These are phyloP conservation scores for Sebastes cheni DNA, from an alignment of 2,797 vertebrate species.

Conservation along the genomic window DNA sequence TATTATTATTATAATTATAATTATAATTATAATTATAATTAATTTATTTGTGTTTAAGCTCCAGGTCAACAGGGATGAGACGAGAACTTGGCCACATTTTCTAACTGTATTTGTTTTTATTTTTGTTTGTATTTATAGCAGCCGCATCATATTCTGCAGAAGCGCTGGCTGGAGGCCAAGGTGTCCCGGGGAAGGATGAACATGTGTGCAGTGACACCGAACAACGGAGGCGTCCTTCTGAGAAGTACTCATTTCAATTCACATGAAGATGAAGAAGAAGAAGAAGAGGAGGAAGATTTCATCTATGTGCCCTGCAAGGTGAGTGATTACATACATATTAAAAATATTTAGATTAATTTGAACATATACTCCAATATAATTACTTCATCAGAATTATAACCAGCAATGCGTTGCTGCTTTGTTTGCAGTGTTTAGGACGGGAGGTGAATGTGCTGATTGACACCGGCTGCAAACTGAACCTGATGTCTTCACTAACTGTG, in stretches of 20 bases:
- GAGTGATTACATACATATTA: conserved; percentile 16
- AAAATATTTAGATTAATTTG: neutral
- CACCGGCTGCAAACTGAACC: conserved; percentile 86
- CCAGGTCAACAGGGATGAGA: neutral
- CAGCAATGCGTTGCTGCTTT: neutral
- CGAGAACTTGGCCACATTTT: neutral
- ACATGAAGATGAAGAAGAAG: conserved; percentile 23
- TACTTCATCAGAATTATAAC: neutral
- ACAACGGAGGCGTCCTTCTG: conserved; percentile 53
- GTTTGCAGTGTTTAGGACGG: conserved; percentile 84
- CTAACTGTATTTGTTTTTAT: neutral
- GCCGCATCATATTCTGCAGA: conserved; percentile 90
- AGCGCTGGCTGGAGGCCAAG: conserved; percentile 88
- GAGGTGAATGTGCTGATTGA: conserved; percentile 86
- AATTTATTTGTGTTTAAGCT: neutral
- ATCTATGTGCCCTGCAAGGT: conserved; percentile 88
- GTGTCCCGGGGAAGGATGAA: conserved; percentile 80
- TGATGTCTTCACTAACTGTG: conserved; percentile 85
- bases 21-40: too few relatives aligned
- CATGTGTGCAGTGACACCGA: conserved; percentile 73
- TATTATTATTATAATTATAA: too few relatives aligned
- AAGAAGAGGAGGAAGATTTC: conserved; percentile 82
- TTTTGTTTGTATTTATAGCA: conserved; percentile 74
- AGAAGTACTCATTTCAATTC: conserved; percentile 46
- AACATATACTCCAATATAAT: neutral